Evolutionary conservation across 2,113 vertebrate genomes (phyloP).

Genomic region (Siphamia tubifer): DNA sequence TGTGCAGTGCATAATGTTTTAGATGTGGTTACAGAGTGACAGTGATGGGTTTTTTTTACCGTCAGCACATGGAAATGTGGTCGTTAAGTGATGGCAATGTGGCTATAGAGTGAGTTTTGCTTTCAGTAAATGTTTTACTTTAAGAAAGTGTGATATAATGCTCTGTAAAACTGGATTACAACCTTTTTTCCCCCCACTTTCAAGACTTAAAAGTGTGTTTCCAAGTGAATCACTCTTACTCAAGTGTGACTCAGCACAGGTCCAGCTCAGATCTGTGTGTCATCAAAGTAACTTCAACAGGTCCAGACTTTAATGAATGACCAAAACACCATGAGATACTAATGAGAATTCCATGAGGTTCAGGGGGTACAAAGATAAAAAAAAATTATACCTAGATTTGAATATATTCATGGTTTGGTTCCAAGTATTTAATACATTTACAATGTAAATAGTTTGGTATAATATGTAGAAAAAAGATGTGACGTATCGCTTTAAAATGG

Average conservation of each 20-base stretch:
- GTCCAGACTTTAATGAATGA: too few species aligned
- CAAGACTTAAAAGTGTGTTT: not conserved
- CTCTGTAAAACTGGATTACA: not conserved
- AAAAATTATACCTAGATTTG: too few species aligned
- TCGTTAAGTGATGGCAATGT: not conserved
- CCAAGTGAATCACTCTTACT: not conserved
- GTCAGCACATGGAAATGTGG: not conserved
- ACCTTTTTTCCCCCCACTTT: not conserved
- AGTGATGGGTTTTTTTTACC: not conserved
- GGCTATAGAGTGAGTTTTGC: not conserved
- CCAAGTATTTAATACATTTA: too few species aligned
- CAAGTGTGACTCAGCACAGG: not conserved
- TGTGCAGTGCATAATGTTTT: not conserved
- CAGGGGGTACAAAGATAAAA: too few species aligned
- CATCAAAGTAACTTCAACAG: too few species aligned
- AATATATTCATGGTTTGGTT: too few species aligned
- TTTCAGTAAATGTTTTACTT: not conserved
- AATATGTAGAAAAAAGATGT: too few species aligned
- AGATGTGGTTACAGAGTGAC: constrained; percentile 12
- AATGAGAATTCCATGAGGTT: too few species aligned
- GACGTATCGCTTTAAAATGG: too few species aligned
- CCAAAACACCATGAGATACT: too few species aligned
- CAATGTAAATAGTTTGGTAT: too few species aligned
- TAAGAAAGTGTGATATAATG: not conserved
- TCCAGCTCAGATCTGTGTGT: too few species aligned